A percentile compares a stretch with the other conserved stretches of the same genome.
These are phyloP conservation scores for Zaprionus bogoriensis DNA, from an alignment of 2,888 invertebrate genomes.

Conservation along the genomic window DNA sequence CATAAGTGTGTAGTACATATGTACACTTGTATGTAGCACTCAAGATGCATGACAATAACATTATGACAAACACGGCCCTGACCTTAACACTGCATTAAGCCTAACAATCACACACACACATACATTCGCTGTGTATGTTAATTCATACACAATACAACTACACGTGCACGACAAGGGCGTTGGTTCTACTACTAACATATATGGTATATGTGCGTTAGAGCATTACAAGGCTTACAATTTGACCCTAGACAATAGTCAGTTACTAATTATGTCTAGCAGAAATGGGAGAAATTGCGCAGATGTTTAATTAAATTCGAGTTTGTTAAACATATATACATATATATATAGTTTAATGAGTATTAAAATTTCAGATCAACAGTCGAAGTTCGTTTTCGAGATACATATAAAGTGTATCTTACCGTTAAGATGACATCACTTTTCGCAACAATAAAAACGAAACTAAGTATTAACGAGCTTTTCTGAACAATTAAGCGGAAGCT, in stretches of 20 bases:
- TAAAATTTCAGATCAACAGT: too few species aligned
- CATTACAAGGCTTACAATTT: conserved; percentile 9
- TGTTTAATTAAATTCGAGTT: not conserved
- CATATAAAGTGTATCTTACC: too few species aligned
- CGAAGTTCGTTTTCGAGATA: too few species aligned
- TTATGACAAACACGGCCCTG: conserved; percentile 22
- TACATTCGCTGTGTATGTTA: not conserved
- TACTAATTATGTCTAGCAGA: not conserved
- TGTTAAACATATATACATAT: not conserved
- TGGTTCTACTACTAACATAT: not conserved
- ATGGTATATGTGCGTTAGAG: not conserved
- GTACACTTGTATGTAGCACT: not conserved
- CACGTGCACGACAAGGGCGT: conserved; percentile 16
- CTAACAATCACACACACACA: conserved; percentile 7
- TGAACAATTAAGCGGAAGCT: not conserved
- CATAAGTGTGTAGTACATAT: not conserved
- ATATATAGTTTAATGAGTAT: conserved; percentile 5
- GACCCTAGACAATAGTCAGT: conserved; percentile 6
- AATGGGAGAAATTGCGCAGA: not conserved
- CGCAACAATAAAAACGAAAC: not conserved
- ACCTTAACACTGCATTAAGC: conserved; percentile 41
- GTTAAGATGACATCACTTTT: not conserved
- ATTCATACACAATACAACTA: not conserved
- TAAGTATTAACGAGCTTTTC: too few species aligned
- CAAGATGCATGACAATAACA: conserved; percentile 6